These are phyloP conservation scores for Axis porcinus DNA, from an alignment of 2,113 vertebrate genomes.

Conservation along the genomic window DNA sequence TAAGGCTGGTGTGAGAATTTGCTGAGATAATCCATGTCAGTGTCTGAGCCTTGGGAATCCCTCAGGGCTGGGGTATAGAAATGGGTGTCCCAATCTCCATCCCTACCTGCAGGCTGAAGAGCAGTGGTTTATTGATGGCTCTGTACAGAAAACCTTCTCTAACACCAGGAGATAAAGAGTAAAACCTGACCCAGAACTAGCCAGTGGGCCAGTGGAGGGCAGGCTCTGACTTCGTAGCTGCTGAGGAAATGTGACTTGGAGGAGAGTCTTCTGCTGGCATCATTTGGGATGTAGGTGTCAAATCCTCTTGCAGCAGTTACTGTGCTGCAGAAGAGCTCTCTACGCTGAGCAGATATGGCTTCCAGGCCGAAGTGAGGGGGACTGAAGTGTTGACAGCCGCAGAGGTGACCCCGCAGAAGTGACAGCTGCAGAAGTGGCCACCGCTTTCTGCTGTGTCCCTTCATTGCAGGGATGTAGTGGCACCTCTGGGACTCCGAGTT, in stretches of 20 bases:
- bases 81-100: not conserved
- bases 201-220: not conserved
- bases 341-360: not conserved
- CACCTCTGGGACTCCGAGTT: not conserved
- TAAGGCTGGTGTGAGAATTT: not conserved
- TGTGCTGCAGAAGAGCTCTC: not conserved
- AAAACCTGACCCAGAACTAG: not conserved
- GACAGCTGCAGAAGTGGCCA: not conserved
- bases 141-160: not conserved
- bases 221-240: not conserved
- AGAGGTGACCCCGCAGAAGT: not conserved
- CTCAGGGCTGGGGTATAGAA: not conserved
- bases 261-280: not conserved
- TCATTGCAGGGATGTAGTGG: fast-evolving
- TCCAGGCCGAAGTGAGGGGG: not conserved
- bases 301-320: not conserved
- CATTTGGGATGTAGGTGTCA: not conserved
- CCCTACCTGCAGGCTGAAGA: not conserved
- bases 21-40: not conserved
- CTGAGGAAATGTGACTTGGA: not conserved
- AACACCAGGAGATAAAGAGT: not conserved
- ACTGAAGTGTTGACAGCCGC: not conserved
- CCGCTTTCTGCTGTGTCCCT: not conserved
- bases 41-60: not conserved
- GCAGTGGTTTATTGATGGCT: not conserved